phyloP scores from a whole-genome alignment of 2,113 vertebrate genomes.

The Nothobranchius furzeri region DNA sequence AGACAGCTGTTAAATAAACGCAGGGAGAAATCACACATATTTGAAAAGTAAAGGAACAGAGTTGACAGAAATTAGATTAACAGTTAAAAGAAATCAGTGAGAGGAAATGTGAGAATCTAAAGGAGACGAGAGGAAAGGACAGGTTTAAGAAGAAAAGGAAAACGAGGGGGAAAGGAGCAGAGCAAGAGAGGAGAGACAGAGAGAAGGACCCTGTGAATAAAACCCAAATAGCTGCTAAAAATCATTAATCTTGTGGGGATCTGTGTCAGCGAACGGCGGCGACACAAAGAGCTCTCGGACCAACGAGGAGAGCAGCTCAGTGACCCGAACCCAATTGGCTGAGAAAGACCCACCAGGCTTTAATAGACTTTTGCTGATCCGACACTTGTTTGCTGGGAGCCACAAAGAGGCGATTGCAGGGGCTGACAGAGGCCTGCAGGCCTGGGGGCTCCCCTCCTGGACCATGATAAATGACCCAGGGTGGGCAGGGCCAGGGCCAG shows the following conservation, averaged over 20 bases:
- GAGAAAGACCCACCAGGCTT: constrained; percentile 98
- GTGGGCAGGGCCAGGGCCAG: constrained; percentile 51
- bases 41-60: constrained; percentile 15
- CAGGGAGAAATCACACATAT: constrained; percentile 8
- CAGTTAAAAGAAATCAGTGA: constrained; percentile 17
- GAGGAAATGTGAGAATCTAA: constrained; percentile 26
- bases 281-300: constrained; percentile 85
- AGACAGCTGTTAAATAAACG: constrained; percentile 10
- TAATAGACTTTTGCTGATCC: constrained; percentile 99
- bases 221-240: constrained; percentile 83
- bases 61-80: constrained; percentile 25
- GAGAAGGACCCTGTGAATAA: constrained; percentile 64
- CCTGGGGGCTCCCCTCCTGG: constrained; percentile 90
- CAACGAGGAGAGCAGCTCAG: constrained; percentile 96
- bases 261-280: constrained; percentile 88
- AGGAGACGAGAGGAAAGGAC: constrained; percentile 34
- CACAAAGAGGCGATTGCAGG: constrained; percentile 96
- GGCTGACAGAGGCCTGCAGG: constrained; percentile 90
- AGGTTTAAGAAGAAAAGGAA: constrained; percentile 23
- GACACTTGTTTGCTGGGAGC: constrained; percentile 99
- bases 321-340: constrained; percentile 99
- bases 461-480: constrained; percentile 97
- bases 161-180: constrained; percentile 29
- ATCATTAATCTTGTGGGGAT: constrained; percentile 97
- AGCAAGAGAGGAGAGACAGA: constrained; percentile 37